Percentiles rank a stretch among this genome's conserved stretches.
phyloP scores from a whole-genome alignment of 2,113 vertebrate species.

The Rana temporaria region DNA sequence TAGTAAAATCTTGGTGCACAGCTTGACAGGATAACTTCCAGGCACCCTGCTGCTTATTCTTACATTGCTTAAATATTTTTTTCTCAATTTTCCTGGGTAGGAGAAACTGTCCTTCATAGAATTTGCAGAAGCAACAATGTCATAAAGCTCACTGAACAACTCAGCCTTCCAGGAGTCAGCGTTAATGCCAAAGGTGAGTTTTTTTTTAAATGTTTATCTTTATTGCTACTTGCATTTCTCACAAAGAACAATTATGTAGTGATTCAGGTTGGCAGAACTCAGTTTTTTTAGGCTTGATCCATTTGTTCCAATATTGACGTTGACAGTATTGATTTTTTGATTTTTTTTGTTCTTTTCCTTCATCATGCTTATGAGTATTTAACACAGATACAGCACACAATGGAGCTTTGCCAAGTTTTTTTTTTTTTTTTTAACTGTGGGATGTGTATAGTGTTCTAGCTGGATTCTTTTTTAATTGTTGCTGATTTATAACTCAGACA shows the following conservation, averaged over 20 bases:
- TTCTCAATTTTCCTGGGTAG: conserved; percentile 84
- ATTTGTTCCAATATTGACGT: conserved; percentile 9
- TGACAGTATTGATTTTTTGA: conserved; percentile 31
- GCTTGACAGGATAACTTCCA: conserved; percentile 70
- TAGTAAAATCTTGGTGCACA: conserved; percentile 69
- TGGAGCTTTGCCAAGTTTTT: neutral
- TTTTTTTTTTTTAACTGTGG: conserved; percentile 9
- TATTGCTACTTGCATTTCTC: neutral
- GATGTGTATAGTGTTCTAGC: conserved; percentile 57
- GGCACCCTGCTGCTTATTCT: conserved; percentile 74
- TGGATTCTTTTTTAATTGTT: conserved; percentile 72
- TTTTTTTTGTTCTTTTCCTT: neutral
- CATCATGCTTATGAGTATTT: conserved; percentile 12
- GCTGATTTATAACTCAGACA: conserved; percentile 85
- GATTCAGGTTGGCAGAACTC: neutral
- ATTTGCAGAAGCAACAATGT: conserved; percentile 93
- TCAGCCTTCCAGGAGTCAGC: conserved; percentile 83
- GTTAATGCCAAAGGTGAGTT: conserved; percentile 93
- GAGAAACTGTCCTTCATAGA: conserved; percentile 92
- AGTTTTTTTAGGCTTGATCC: neutral
- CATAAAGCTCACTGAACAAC: conserved; percentile 84
- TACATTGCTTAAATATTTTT: conserved; percentile 73
- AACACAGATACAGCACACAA: conserved; percentile 13
- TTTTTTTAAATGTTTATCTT: neutral
- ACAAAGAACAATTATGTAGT: neutral